Conservation (phyloP, 2,888 invertebrate species). For the Endomychus coccineus region DNA sequence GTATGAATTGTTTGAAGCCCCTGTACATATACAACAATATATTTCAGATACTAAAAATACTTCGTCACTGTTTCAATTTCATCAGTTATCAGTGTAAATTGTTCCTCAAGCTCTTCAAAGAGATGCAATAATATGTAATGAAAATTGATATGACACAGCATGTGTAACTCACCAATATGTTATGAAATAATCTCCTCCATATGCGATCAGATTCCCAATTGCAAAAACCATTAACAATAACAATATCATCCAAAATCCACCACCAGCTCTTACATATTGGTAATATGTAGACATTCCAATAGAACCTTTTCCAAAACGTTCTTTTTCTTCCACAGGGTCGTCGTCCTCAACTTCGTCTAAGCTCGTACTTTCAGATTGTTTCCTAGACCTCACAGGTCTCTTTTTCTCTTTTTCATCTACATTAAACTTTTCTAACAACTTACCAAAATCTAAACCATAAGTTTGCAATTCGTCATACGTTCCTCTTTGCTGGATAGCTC, state of each 20-base stretch:
- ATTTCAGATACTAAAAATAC: neutral
- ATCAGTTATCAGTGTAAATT: too few relatives aligned
- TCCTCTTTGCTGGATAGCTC: conserved; percentile 42
- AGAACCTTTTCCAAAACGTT: conserved; percentile 32
- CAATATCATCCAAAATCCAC: conserved; percentile 43
- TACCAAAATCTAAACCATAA: conserved; percentile 48
- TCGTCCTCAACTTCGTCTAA: conserved; percentile 35
- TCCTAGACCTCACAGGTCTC: conserved; percentile 33
- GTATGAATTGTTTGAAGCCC: too few relatives aligned
- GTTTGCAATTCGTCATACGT: conserved; percentile 40
- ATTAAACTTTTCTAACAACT: conserved; percentile 40
- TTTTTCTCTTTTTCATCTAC: conserved; percentile 34
- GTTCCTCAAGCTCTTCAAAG: too few relatives aligned
- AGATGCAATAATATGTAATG: neutral
- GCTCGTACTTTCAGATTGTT: conserved; percentile 30
- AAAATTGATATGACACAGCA: conserved; percentile 24
- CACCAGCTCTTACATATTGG: conserved; percentile 50
- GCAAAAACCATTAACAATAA: conserved; percentile 46
- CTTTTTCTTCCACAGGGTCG: conserved; percentile 34
- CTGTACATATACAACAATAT: too few relatives aligned
- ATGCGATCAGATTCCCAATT: conserved; percentile 53
- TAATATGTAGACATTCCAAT: conserved; percentile 39
- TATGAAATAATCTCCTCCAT: conserved; percentile 62
- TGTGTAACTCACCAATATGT: conserved; percentile 55
- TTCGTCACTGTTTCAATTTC: neutral